Conservation (phyloP, 2,797 vertebrate species). For the Pteropus rufus region DNA sequence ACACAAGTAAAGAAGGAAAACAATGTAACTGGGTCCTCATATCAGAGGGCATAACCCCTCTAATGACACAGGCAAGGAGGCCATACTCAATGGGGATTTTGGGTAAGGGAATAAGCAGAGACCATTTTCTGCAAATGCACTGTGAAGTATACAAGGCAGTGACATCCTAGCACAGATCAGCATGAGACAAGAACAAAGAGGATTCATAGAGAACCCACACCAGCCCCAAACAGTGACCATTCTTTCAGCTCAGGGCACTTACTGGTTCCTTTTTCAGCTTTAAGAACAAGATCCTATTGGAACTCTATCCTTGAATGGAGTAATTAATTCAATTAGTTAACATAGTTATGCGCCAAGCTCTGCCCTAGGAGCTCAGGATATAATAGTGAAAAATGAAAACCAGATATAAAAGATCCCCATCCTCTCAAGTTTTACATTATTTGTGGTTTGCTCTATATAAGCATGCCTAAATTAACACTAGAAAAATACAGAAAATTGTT, state of each 20-base stretch:
- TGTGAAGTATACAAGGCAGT: neutral
- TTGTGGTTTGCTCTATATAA: neutral
- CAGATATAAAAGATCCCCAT: neutral
- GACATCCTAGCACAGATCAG: conserved; percentile 41
- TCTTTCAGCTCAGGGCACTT: conserved; percentile 30
- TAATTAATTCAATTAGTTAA: neutral
- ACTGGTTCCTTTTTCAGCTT: conserved; percentile 15
- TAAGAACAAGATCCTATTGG: neutral
- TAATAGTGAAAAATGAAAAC: neutral
- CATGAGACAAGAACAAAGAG: conserved; percentile 39
- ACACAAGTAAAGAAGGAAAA: neutral
- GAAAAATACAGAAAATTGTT: neutral
- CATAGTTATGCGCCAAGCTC: neutral
- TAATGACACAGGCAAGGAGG: rapidly evolving
- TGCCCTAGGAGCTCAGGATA: neutral
- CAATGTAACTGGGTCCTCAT: neutral
- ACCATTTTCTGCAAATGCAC: neutral
- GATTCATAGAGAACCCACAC: neutral
- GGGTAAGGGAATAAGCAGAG: neutral
- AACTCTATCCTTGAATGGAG: neutral
- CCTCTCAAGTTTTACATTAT: neutral
- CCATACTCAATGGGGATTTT: neutral
- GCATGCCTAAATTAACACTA: neutral
- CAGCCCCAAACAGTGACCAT: conserved; percentile 26
- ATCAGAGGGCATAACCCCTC: neutral